Evolutionary conservation across 2,888 invertebrate species (phyloP).

Genomic region (Fissipunctia ypsillon): DNA sequence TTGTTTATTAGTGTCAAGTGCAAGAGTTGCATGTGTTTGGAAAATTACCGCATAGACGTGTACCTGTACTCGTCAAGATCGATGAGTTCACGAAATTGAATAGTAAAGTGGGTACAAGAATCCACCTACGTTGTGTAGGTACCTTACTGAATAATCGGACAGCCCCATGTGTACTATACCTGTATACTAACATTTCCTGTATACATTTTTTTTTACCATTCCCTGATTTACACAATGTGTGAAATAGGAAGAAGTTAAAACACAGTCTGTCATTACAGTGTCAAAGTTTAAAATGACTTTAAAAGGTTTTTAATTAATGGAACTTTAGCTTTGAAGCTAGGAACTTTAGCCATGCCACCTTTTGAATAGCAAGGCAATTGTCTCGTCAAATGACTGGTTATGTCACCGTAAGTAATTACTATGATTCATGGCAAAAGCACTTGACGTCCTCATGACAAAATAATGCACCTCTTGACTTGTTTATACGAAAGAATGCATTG

Average conservation of each 20-base stretch:
- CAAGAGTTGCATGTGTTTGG: slow-evolving; percentile 33
- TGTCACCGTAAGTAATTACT: slow-evolving; percentile 10
- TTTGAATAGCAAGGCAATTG: slow-evolving; percentile 14
- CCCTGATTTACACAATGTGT: background rate
- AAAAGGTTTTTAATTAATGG: background rate
- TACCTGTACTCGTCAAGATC: background rate
- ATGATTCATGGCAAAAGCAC: slow-evolving; percentile 30
- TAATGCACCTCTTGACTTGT: slow-evolving; percentile 6
- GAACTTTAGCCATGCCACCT: background rate
- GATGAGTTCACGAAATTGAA: background rate
- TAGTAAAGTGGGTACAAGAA: background rate
- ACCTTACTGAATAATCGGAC: no score
- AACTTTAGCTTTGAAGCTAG: background rate
- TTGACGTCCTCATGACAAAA: slow-evolving; percentile 18
- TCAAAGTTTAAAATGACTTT: slow-evolving; percentile 9
- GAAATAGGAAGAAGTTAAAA: slow-evolving; percentile 4
- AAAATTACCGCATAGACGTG: slow-evolving; percentile 21
- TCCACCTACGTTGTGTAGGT: background rate
- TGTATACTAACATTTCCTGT: background rate
- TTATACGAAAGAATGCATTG: slow-evolving; percentile 15
- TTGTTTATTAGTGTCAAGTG: slow-evolving; percentile 59
- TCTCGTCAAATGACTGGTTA: background rate
- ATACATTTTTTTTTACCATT: background rate
- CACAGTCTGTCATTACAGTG: background rate
- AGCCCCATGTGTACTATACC: background rate